Evolutionary conservation across 2,888 invertebrate genomes (phyloP).

Genomic region (Nematopogon swammerdamellus): DNA sequence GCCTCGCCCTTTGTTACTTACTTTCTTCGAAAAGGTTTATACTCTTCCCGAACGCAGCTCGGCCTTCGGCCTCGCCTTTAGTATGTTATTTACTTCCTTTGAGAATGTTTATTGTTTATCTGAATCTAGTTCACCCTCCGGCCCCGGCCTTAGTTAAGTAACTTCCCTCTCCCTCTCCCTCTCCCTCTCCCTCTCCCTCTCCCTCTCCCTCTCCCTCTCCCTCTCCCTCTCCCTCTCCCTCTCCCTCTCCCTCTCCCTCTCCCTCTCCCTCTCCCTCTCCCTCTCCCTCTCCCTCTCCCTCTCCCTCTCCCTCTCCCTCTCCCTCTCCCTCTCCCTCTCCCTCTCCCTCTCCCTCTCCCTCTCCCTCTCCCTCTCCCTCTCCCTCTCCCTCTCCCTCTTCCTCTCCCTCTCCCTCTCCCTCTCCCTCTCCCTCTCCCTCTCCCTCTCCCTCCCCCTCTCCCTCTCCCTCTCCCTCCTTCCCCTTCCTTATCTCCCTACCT

Average conservation of each 20-base stretch:
- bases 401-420: neutral
- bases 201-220: neutral
- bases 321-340: neutral
- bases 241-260: neutral
- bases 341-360: neutral
- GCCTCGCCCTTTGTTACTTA: no score
- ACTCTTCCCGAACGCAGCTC: no score
- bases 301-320: neutral
- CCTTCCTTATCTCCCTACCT: no score
- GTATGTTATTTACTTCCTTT: no score
- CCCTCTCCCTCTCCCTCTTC: neutral
- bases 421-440: neutral
- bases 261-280: neutral
- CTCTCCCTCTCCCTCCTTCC: neutral
- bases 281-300: neutral
- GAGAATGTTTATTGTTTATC: no score
- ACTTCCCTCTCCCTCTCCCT: no score
- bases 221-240: neutral
- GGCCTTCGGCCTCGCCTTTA: no score
- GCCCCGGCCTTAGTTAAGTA: no score
- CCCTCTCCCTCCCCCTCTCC: neutral
- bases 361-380: neutral
- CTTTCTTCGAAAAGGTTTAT: no score
- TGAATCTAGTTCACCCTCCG: no score
- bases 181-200: neutral